These are phyloP conservation scores for Protonemura montana DNA, from an alignment of 2,888 invertebrate species.

Conservation along the genomic window DNA sequence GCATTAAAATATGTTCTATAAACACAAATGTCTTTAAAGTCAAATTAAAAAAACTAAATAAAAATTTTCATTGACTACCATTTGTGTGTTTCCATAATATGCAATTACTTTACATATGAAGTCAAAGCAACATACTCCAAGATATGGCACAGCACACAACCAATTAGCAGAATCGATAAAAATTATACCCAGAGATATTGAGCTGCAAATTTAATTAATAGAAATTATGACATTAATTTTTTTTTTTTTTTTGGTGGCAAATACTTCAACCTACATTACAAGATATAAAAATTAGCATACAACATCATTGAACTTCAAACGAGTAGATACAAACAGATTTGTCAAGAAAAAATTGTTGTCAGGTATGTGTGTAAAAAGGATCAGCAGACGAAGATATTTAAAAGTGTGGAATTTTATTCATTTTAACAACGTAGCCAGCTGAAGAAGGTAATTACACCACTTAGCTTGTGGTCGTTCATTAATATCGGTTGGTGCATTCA, in stretches of 20 bases:
- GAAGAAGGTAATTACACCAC: neutral
- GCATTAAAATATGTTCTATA: too few species aligned
- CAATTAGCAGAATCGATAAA: too few species aligned
- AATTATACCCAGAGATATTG: neutral
- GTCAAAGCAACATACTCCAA: neutral
- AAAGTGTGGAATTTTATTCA: neutral
- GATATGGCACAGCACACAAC: too few species aligned
- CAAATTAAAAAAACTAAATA: too few species aligned
- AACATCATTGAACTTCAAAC: neutral
- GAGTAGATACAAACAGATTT: neutral
- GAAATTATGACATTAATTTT: neutral
- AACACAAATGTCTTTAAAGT: too few species aligned
- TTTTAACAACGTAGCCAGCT: neutral
- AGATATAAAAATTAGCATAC: neutral
- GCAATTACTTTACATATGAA: neutral
- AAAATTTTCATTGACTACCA: too few species aligned
- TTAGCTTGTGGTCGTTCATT: neutral
- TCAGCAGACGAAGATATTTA: neutral
- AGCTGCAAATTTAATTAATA: neutral
- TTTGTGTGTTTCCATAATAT: too few species aligned
- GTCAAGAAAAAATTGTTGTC: neutral
- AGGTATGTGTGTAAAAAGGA: neutral
- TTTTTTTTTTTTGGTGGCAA: neutral
- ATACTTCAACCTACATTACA: constrained; percentile 7
- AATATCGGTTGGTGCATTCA: neutral